A percentile compares a stretch with the other conserved stretches of the same genome.
phyloP scores from a whole-genome alignment of 2,113 vertebrate genomes.

The Diadophis punctatus region DNA sequence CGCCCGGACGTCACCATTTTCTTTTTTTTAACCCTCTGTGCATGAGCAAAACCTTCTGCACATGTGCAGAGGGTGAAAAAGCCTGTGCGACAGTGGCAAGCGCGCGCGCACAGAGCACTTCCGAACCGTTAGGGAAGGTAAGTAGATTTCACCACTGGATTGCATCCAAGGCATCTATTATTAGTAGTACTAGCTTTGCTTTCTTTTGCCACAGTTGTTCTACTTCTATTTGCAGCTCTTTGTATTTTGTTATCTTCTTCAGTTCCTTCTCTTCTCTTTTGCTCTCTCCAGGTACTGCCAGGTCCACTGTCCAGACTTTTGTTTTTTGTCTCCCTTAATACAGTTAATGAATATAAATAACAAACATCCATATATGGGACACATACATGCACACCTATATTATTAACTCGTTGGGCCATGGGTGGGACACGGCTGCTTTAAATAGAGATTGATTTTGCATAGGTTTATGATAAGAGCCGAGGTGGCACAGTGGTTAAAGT shows the following conservation, averaged over 20 bases:
- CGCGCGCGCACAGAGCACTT: no score
- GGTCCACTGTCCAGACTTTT: background rate
- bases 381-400: background rate
- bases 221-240: background rate
- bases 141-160: no score
- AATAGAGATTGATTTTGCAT: background rate
- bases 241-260: background rate
- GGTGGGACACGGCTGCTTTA: background rate
- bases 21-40: no score
- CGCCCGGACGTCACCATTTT: no score
- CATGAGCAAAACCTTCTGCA: no score
- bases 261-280: background rate
- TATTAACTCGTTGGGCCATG: background rate
- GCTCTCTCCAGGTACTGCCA: background rate
- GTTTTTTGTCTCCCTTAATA: background rate
- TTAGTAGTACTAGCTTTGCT: background rate
- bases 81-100: no score
- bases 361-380: no score
- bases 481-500: no score
- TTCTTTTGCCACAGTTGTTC: background rate
- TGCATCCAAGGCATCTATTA: no score
- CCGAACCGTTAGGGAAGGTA: no score
- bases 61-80: no score
- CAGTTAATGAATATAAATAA: background rate
- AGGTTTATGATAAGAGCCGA: no score